A percentile compares a stretch with the other conserved stretches of the same genome.
These are phyloP conservation scores for Parnassius glacialis DNA, from an alignment of 2,888 invertebrate species.

Conservation along the genomic window DNA sequence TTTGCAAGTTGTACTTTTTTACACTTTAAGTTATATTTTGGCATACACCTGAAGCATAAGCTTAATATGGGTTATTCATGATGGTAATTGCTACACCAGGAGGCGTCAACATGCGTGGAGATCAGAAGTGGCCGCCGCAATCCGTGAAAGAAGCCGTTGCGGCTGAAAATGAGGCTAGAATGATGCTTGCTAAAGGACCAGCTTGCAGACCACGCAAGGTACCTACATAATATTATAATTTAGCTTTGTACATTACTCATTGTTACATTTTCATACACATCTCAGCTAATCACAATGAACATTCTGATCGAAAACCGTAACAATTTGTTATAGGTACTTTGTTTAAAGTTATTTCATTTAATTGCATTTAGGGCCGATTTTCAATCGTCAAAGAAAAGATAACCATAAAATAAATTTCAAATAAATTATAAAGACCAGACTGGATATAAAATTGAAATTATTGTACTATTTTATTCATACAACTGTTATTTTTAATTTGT, in stretches of 20 bases:
- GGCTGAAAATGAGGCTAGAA: conserved; percentile 86
- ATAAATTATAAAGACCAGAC: no score
- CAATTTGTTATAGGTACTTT: not conserved
- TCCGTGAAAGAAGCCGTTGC: conserved; percentile 86
- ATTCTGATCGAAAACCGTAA: not conserved
- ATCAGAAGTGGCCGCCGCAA: conserved; percentile 93
- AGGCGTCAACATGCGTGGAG: conserved; percentile 91
- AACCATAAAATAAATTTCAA: no score
- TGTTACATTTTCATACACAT: not conserved
- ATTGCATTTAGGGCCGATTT: no score
- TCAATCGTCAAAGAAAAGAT: no score
- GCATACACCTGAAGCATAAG: no score
- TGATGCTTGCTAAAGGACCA: conserved; percentile 87
- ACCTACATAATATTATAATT: not conserved
- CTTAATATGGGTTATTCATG: no score
- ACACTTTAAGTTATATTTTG: no score
- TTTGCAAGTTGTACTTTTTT: no score
- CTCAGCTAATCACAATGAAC: not conserved
- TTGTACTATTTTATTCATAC: no score
- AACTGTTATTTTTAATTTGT: no score
- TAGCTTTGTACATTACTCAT: conserved; percentile 9
- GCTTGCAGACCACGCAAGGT: conserved; percentile 86
- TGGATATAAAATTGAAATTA: no score
- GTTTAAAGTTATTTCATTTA: no score
- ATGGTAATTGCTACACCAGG: conserved; percentile 59